phyloP scores from a whole-genome alignment of 2,797 vertebrate species.

The Pitangus sulphuratus region DNA sequence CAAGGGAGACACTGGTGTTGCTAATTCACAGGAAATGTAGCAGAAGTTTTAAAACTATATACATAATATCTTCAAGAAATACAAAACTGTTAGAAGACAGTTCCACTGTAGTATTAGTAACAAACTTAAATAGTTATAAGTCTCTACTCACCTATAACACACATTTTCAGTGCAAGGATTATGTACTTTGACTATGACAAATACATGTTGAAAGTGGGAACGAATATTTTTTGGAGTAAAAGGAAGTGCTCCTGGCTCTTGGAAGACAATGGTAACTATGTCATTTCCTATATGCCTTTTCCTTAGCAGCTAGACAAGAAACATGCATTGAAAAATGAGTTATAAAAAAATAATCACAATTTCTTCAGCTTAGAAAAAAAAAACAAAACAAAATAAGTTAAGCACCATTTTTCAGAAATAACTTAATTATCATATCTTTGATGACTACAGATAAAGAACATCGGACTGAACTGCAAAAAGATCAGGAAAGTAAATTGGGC shows the following conservation, averaged over 20 bases:
- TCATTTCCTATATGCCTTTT: slow-evolving; percentile 99
- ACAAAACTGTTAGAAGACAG: background rate
- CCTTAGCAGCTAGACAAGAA: slow-evolving; percentile 86
- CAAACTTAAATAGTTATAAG: background rate
- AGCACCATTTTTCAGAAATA: background rate
- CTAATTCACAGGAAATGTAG: background rate
- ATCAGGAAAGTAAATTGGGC: background rate
- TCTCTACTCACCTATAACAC: slow-evolving; percentile 90
- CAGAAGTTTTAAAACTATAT: background rate
- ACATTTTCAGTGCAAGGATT: slow-evolving; percentile 95
- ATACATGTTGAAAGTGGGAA: slow-evolving; percentile 98
- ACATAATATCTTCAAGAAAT: background rate
- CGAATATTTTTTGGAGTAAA: slow-evolving; percentile 98
- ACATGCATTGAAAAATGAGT: slow-evolving; percentile 51
- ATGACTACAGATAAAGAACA: background rate
- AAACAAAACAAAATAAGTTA: background rate
- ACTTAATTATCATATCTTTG: background rate
- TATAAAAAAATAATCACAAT: background rate
- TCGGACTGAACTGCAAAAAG: background rate
- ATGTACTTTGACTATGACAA: slow-evolving; percentile 97
- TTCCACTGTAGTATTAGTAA: background rate
- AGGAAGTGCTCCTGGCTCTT: slow-evolving; percentile 96
- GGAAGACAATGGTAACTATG: slow-evolving; percentile 98
- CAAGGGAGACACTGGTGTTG: background rate
- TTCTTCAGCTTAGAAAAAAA: background rate